Evolutionary conservation across 2,113 vertebrate genomes (phyloP), one percentile per base, ranked within the genome.

Genomic region (Ondatra zibethicus): DNA sequence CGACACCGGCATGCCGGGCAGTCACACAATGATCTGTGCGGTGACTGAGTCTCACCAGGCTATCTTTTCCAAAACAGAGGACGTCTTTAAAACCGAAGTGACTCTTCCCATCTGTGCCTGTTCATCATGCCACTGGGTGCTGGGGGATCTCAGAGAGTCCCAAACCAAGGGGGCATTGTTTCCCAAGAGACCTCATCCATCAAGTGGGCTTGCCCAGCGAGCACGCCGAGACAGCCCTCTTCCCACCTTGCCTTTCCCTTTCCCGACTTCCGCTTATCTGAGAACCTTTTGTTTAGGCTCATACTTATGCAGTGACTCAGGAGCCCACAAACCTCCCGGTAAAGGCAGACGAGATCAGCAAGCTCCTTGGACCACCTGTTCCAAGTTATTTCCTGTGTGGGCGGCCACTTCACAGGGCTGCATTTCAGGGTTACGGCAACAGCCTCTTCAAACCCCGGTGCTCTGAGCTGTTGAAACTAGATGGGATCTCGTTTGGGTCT

Each of bases 361-460:
- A 95, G 97, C 98, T 97, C 96, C 27, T 0, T 21, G 92, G 93
- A 98, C 98, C 98, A 99, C 98, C 98, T 99, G 98, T 98, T 98
- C 95, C 92, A 58, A 97, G 97, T 80, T 76, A 45, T 98, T 98
- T 98, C 98, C 98, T 98, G 98, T 17, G 98, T 97, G 98, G 98
- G 98, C 55, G 85, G 97, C 93, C 25, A 97, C 94, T 95, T 98
- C 75, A 63, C 96, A 98, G 92, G 77, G 68, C 78, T 95, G 96
- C 94, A 94, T 97, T 91, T 80, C 95, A 6, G 63, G 55, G 8
- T 95, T 94, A 94, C 1, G 1, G 97, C 93, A 98, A 98, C 93
- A 97, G 96, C 63, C 95, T 97, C 87, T 96, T 97, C 97, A 75
- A 65, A 88, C 55, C 73, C 97, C 45, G 94, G 96, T 92, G 4